Conservation (phyloP, 2,797 vertebrate species). For the Sebastes trivittatus region DNA sequence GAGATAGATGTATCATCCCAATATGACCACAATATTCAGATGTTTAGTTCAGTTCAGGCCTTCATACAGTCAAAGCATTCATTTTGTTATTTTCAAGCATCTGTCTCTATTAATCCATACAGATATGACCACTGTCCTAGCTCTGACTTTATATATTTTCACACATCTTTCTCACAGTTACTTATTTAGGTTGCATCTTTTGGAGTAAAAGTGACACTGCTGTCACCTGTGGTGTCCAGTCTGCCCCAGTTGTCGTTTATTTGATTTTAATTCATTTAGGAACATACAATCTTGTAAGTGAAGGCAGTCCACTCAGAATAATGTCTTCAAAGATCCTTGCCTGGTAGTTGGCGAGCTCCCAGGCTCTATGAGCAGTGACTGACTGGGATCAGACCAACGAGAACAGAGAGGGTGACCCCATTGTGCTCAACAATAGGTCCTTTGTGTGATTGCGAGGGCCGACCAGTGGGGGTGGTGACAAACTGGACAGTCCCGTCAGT, state of each 20-base stretch:
- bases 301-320: not conserved
- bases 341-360: constrained; percentile 46
- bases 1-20: too few species aligned
- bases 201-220: not conserved
- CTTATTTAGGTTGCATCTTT: too few species aligned
- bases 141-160: not conserved
- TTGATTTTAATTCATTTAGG: not conserved
- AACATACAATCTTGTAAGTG: not conserved
- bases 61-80: not conserved
- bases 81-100: too few species aligned
- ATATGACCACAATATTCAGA: not conserved
- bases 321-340: constrained; percentile 61
- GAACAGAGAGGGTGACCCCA: constrained; percentile 80
- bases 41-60: too few species aligned
- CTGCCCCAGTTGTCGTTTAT: not conserved
- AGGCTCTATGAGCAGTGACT: constrained; percentile 59
- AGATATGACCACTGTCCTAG: not conserved
- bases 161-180: not conserved
- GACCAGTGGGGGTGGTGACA: constrained; percentile 71
- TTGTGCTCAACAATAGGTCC: constrained; percentile 79
- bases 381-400: constrained; percentile 72
- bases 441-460: constrained; percentile 72
- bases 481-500: constrained; percentile 67
- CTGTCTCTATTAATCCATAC: not conserved
- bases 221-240: not conserved